Evolutionary conservation across 2,797 vertebrate genomes (phyloP).

Genomic region (Labeo calbasu): DNA sequence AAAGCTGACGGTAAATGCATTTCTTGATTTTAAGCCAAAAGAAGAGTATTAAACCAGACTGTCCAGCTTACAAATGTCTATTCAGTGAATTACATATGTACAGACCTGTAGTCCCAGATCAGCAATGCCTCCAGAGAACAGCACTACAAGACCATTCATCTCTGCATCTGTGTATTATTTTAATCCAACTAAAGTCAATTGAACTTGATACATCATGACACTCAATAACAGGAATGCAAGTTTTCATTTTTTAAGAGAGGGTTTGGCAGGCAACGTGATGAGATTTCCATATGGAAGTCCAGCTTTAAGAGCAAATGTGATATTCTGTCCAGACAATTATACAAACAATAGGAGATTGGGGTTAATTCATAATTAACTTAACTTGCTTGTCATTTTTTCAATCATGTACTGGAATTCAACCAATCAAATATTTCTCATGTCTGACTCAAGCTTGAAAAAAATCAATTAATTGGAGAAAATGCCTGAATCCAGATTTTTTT

Average conservation of each 20-base stretch:
- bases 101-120: constrained; percentile 5
- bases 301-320: constrained; percentile 86
- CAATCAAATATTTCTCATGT: constrained; percentile 61
- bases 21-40: not conserved
- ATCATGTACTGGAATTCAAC: constrained; percentile 48
- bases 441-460: constrained; percentile 59
- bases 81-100: not conserved
- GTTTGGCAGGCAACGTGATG: constrained; percentile 80
- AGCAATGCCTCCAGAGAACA: not conserved
- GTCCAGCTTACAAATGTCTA: not conserved
- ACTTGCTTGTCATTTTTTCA: constrained; percentile 39
- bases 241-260: constrained; percentile 86
- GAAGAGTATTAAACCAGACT: not conserved
- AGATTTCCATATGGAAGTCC: constrained; percentile 92
- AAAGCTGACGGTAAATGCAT: not conserved
- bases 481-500: constrained; percentile 67
- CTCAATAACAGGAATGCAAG: constrained; percentile 94
- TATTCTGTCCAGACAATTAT: constrained; percentile 60
- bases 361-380: constrained; percentile 60
- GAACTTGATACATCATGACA: constrained; percentile 99
- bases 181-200: constrained; percentile 91
- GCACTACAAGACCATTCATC: constrained; percentile 30
- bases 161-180: constrained; percentile 85
- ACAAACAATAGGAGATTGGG: constrained; percentile 81
- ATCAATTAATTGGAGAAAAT: constrained; percentile 78